Evolutionary conservation across 2,888 invertebrate genomes (phyloP), one percentile per base, ranked within the genome.

Genomic region (Odontocerum albicorne): DNA sequence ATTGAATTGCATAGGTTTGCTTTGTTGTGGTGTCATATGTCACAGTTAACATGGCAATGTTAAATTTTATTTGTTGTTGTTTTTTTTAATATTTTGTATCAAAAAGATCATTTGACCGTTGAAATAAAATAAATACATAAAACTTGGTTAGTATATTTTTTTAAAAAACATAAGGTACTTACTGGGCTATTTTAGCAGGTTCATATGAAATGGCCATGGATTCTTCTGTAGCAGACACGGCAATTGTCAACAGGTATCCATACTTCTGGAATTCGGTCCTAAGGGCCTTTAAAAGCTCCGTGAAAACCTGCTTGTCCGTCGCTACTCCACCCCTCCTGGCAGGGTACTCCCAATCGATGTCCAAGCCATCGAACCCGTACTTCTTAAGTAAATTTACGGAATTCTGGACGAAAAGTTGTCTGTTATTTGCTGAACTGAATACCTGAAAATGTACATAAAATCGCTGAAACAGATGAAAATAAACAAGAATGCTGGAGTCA

Each of bases 301-400:
- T 72, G 56, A 75, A 85, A 64, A 83, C 83, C 3, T 74, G 62
- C 1, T 74, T 63, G 50, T 84, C 84, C 1, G 22, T 17, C 3
- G 35, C n/a, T n/a, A 21, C 32, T 16, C 60, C 60, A 36, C 60
- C 60, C 44, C 60, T 39, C 33, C 52, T 50, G 19, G 38, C 55
- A 6, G 87, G 87, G 62, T 86, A 87, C 64, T 87, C 86, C 88
- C 88, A 89, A 66, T 88, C 87, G 0, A 88, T 42, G 64, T 89
- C 88, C 0, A 88, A 71, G 1, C 88, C 88, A 64, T 89, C 85
- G 59, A 89, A 89, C 0, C 74, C 74, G 63, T 86, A 72, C 2
- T 72, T 71, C 32, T 70, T 64, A 0, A 87, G 62, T 65, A 86
- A 81, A 0, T 68, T 63, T 0, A 83, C 64, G 0, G 80, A 79